Conservation (phyloP, 1,140 invertebrate species). For the Conopomorpha cramerella region DNA sequence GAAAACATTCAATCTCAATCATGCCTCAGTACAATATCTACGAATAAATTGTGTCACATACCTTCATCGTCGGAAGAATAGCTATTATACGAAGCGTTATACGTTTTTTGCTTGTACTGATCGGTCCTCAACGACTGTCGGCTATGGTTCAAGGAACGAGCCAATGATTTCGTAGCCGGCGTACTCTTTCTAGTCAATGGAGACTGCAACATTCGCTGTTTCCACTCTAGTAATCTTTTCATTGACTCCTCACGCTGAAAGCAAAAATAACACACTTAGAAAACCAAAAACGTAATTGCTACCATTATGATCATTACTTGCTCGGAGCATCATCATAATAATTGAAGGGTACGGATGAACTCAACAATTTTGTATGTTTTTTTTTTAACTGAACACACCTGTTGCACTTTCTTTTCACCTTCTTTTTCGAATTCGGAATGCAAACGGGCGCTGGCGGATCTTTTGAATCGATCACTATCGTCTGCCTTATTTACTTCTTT, state of each 20-base stretch:
- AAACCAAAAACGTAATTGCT: too few relatives aligned
- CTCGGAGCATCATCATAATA: too few relatives aligned
- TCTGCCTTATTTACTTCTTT: constrained; percentile 35
- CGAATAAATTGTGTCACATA: constrained; percentile 35
- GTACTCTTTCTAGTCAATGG: constrained; percentile 81
- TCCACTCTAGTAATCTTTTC: constrained; percentile 89
- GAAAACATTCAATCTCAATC: too few relatives aligned
- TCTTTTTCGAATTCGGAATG: constrained; percentile 61
- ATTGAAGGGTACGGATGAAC: too few relatives aligned
- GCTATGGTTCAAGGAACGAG: constrained; percentile 54
- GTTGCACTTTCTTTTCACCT: constrained; percentile 71
- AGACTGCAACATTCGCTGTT: constrained; percentile 89
- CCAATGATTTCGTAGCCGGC: constrained; percentile 56
- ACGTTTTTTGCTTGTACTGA: constrained; percentile 41
- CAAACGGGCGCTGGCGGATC: constrained; percentile 80
- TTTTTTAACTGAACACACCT: constrained; percentile 23
- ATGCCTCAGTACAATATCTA: constrained; percentile 5
- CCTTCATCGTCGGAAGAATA: constrained; percentile 89
- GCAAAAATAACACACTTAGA: too few relatives aligned
- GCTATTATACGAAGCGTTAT: constrained; percentile 72
- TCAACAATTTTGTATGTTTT: too few relatives aligned
- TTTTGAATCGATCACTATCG: constrained; percentile 45
- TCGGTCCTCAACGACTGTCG: constrained; percentile 54
- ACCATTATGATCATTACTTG: too few relatives aligned
- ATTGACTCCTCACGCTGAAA: constrained; percentile 84